phyloP scores from a whole-genome alignment of 2,888 invertebrate species.

The Drosophila nigricruria region DNA sequence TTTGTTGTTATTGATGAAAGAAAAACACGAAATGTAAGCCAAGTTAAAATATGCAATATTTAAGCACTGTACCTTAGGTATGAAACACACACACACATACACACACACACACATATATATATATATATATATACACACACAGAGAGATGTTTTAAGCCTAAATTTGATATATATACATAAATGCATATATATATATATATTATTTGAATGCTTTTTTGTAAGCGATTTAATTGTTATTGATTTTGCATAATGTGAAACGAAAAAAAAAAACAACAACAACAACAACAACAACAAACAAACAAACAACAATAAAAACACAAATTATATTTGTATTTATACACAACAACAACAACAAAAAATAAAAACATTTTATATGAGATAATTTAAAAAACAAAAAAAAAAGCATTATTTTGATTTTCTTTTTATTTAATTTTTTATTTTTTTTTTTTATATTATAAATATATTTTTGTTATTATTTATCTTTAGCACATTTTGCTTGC shows the following conservation, averaged over 20 bases:
- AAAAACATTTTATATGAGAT: constrained; percentile 71
- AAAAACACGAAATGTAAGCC: constrained; percentile 26
- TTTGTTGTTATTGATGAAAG: constrained; percentile 14
- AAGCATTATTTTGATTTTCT: constrained; percentile 7
- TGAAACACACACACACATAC: constrained; percentile 22
- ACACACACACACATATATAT: constrained; percentile 3
- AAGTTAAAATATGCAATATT: constrained; percentile 55
- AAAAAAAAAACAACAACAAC: constrained; percentile 27
- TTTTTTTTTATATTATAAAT: background rate
- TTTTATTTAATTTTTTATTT: constrained; percentile 6
- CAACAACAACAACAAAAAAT: constrained; percentile 52
- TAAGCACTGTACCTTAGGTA: constrained; percentile 59
- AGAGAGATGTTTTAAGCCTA: background rate
- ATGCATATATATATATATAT: constrained; percentile 3
- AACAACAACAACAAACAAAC: background rate
- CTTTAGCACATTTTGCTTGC: constrained; percentile 2
- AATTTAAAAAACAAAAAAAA: constrained; percentile 37
- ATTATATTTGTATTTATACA: constrained; percentile 75
- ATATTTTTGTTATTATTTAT: background rate
- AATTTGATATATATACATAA: background rate
- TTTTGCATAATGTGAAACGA: constrained; percentile 49
- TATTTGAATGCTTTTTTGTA: constrained; percentile 60
- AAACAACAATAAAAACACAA: constrained; percentile 46
- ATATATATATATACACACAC: constrained; percentile 2
- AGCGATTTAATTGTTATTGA: constrained; percentile 75